Evolutionary conservation across 2,797 vertebrate genomes (phyloP).

Genomic region (Myoxocephalus aenaeus): DNA sequence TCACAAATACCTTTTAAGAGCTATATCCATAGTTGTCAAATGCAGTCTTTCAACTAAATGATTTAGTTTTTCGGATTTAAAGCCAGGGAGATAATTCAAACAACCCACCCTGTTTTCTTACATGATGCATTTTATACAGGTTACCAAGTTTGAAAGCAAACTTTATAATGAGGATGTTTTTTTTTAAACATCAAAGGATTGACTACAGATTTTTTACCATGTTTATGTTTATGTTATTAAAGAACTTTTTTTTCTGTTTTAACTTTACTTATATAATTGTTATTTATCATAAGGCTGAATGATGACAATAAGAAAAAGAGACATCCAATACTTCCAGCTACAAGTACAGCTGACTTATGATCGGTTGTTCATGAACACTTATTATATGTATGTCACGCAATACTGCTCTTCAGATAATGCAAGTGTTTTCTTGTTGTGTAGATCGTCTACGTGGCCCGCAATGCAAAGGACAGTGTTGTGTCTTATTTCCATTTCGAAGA

Average conservation of each 20-base stretch:
- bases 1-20: not conserved
- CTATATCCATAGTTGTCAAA: not conserved
- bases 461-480: conserved; percentile 89
- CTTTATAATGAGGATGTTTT: too few relatives aligned
- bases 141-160: too few relatives aligned
- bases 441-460: conserved; percentile 87
- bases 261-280: not conserved
- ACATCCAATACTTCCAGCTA: not conserved
- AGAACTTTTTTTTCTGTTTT: not conserved
- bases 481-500: conserved; percentile 89
- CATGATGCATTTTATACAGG: too few relatives aligned
- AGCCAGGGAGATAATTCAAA: too few relatives aligned
- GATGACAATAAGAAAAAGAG: not conserved
- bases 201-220: too few relatives aligned
- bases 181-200: not conserved
- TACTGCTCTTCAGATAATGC: not conserved
- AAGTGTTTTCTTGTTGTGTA: conserved; percentile 14
- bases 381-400: not conserved
- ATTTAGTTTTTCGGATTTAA: too few relatives aligned
- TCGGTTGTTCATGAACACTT: not conserved
- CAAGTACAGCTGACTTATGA: not conserved
- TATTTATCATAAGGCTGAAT: not conserved
- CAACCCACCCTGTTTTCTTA: too few relatives aligned
- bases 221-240: not conserved
- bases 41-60: not conserved